phyloP scores from a whole-genome alignment of 92 coral and sea anemone genomes.

The Parazoanthus swiftii region DNA sequence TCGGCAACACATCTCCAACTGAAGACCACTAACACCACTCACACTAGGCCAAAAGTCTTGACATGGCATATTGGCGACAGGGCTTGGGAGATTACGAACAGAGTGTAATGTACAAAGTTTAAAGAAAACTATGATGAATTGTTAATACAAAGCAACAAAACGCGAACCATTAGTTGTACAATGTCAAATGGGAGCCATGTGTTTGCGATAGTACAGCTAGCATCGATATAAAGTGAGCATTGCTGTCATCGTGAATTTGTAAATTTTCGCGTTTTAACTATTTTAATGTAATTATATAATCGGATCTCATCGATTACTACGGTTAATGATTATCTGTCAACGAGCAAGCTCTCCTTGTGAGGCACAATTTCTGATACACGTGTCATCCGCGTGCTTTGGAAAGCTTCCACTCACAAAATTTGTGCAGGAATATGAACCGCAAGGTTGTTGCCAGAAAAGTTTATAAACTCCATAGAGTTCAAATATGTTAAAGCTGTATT shows the following conservation, averaged over 20 bases:
- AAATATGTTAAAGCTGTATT: conserved; percentile 23
- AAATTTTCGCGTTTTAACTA: conserved; percentile 32
- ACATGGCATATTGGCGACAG: neutral
- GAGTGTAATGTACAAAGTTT: conserved; percentile 30
- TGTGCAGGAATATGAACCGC: neutral
- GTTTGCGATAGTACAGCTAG: conserved; percentile 3
- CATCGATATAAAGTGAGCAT: neutral
- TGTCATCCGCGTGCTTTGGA: conserved; percentile 30
- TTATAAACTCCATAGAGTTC: conserved; percentile 33
- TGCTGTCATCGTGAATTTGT: conserved; percentile 18
- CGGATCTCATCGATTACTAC: conserved; percentile 34
- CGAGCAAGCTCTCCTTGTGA: neutral
- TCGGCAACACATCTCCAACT: neutral
- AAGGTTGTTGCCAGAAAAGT: neutral
- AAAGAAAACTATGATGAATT: conserved; percentile 14
- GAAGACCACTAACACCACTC: neutral
- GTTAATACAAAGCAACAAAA: conserved; percentile 5
- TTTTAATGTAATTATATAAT: conserved; percentile 40
- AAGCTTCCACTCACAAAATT: neutral
- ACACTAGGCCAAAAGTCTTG: neutral
- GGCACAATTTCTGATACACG: conserved; percentile 16
- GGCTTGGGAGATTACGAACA: conserved; percentile 18
- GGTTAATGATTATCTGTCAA: conserved; percentile 21
- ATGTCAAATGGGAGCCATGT: conserved; percentile 5
- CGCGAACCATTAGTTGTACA: conserved; percentile 14